phyloP scores from a whole-genome alignment of 2,888 invertebrate genomes.

The Drosophila crucigera region DNA sequence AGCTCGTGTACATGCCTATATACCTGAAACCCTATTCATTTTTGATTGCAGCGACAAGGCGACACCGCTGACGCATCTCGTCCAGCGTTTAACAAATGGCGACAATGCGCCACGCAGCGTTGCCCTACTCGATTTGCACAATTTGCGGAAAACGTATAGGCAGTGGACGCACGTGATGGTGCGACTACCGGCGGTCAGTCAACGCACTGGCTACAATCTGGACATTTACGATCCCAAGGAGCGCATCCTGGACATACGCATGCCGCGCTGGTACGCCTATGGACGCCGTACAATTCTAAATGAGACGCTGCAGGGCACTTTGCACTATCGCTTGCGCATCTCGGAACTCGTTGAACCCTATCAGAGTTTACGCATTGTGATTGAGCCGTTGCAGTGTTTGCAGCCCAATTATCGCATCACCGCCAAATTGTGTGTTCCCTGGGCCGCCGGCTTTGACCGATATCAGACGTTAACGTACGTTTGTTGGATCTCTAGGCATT shows the following conservation, averaged over 20 bases:
- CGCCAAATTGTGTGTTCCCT: slow-evolving; percentile 88
- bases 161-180: slow-evolving; percentile 90
- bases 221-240: slow-evolving; percentile 87
- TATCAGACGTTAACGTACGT: slow-evolving; percentile 84
- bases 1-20: background rate
- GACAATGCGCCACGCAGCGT: slow-evolving; percentile 84
- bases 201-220: slow-evolving; percentile 87
- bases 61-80: slow-evolving; percentile 87
- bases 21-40: too few species aligned
- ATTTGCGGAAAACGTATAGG: slow-evolving; percentile 86
- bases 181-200: slow-evolving; percentile 86
- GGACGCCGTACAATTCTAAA: slow-evolving; percentile 85
- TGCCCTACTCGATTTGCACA: slow-evolving; percentile 87
- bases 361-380: slow-evolving; percentile 87
- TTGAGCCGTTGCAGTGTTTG: slow-evolving; percentile 86
- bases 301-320: slow-evolving; percentile 87
- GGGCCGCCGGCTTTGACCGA: slow-evolving; percentile 88
- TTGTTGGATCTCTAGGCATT: slow-evolving; percentile 57
- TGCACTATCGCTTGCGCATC: slow-evolving; percentile 88
- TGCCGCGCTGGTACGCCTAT: slow-evolving; percentile 85
- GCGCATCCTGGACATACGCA: slow-evolving; percentile 82
- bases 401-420: slow-evolving; percentile 86
- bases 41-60: slow-evolving; percentile 83
- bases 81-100: slow-evolving; percentile 86
- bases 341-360: slow-evolving; percentile 87